These are phyloP conservation scores for Hyposoter didymator DNA, from an alignment of 2,888 invertebrate genomes.

Conservation along the genomic window DNA sequence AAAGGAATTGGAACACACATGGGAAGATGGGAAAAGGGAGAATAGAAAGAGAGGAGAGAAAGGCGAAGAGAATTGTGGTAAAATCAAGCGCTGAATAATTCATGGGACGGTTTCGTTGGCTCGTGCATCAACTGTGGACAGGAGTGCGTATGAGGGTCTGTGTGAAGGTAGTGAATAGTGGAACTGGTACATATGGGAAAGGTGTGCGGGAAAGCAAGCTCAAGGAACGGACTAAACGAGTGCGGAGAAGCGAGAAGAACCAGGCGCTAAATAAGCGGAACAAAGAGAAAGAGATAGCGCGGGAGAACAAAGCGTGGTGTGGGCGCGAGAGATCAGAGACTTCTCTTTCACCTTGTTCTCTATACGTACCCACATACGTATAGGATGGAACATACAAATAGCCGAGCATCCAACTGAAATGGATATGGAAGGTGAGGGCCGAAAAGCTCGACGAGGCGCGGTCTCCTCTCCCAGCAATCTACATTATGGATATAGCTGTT, in stretches of 20 bases:
- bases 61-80: slow-evolving; percentile 26
- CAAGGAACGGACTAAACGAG: slow-evolving; percentile 19
- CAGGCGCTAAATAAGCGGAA: not conserved
- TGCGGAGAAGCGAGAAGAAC: slow-evolving; percentile 23
- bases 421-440: slow-evolving; percentile 7
- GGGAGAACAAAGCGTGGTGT: slow-evolving; percentile 17
- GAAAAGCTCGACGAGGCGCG: slow-evolving; percentile 16
- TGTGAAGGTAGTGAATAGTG: slow-evolving; percentile 22
- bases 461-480: slow-evolving; percentile 42
- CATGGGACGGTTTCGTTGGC: slow-evolving; percentile 69
- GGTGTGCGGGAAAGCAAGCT: slow-evolving; percentile 13
- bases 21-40: not conserved
- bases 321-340: slow-evolving; percentile 47
- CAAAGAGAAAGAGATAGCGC: slow-evolving; percentile 20
- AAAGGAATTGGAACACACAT: not conserved
- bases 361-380: not conserved
- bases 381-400: not conserved
- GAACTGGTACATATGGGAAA: slow-evolving; percentile 11
- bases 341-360: slow-evolving; percentile 24
- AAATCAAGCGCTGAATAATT: slow-evolving; percentile 73
- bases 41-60: not conserved
- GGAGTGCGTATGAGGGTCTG: slow-evolving; percentile 20
- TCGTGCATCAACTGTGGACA: slow-evolving; percentile 62
- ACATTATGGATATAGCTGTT: slow-evolving; percentile 60
- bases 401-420: not conserved